A percentile compares a stretch with the other conserved stretches of the same genome.
Conservation (phyloP, 2,113 vertebrate genomes). For the Erythrocercus mccallii region DNA sequence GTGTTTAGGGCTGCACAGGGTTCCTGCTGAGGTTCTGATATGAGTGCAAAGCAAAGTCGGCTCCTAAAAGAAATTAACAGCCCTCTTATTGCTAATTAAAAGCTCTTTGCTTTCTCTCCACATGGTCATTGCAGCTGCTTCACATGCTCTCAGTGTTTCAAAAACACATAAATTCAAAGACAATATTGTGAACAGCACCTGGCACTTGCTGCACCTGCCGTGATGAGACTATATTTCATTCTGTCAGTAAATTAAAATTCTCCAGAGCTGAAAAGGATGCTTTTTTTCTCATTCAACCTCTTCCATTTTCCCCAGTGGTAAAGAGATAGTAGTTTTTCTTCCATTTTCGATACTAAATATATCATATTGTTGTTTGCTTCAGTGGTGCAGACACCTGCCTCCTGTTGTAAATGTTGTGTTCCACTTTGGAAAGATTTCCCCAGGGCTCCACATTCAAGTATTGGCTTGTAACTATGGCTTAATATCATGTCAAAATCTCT, state of each 20-base stretch:
- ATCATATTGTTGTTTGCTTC: slow-evolving; percentile 85
- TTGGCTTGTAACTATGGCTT: slow-evolving; percentile 90
- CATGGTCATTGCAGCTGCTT: slow-evolving; percentile 88
- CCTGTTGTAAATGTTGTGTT: slow-evolving; percentile 81
- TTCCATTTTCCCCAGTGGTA: slow-evolving; percentile 76
- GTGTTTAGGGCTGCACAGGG: slow-evolving; percentile 56
- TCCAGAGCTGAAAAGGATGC: slow-evolving; percentile 71
- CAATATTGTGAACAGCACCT: slow-evolving; percentile 86
- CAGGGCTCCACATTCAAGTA: slow-evolving; percentile 79
- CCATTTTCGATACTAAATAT: slow-evolving; percentile 88
- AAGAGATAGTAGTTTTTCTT: slow-evolving; percentile 76
- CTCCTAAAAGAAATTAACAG: slow-evolving; percentile 86
- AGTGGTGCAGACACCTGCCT: slow-evolving; percentile 83
- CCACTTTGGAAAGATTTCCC: slow-evolving; percentile 86
- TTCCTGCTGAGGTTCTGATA: slow-evolving; percentile 70
- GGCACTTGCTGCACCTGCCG: slow-evolving; percentile 84
- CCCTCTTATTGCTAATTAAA: slow-evolving; percentile 94
- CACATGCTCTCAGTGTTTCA: slow-evolving; percentile 74
- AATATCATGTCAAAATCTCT: slow-evolving; percentile 89
- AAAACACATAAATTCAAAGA: slow-evolving; percentile 89
- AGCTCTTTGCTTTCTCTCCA: slow-evolving; percentile 90
- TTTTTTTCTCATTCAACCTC: slow-evolving; percentile 70
- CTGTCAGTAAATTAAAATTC: slow-evolving; percentile 91
- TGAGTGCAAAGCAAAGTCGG: slow-evolving; percentile 59
- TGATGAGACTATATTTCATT: slow-evolving; percentile 85